A percentile compares a stretch with the other conserved stretches of the same genome.
Conservation (phyloP, 2,797 vertebrate species). For the Synaphobranchus kaupii region DNA sequence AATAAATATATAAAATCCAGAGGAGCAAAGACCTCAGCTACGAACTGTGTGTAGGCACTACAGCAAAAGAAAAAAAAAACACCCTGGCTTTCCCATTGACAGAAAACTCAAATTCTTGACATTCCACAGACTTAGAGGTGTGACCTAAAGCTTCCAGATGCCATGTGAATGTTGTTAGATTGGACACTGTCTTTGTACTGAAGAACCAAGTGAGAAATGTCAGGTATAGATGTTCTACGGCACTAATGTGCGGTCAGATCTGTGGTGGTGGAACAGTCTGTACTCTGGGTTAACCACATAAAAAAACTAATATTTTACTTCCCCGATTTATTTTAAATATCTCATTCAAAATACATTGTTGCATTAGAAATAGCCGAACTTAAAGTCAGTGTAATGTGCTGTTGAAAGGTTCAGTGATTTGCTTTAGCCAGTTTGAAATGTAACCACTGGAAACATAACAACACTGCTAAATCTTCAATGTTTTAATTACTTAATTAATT, state of each 20-base stretch:
- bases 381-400: background rate
- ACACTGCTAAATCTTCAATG: background rate
- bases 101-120: slow-evolving; percentile 71
- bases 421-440: too few relatives aligned
- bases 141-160: slow-evolving; percentile 63
- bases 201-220: background rate
- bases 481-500: background rate
- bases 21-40: background rate
- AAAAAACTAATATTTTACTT: too few relatives aligned
- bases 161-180: slow-evolving; percentile 61
- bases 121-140: slow-evolving; percentile 76
- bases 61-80: background rate
- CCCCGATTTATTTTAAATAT: background rate
- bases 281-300: background rate
- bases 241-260: background rate
- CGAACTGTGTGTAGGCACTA: background rate
- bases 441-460: background rate
- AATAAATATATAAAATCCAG: background rate
- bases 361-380: background rate
- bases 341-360: background rate
- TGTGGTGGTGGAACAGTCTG: background rate
- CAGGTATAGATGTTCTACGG: background rate
- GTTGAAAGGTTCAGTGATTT: background rate
- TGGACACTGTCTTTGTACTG: slow-evolving; percentile 16
- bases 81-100: slow-evolving; percentile 42